Percentiles rank a stretch among this genome's conserved stretches.
phyloP scores from a whole-genome alignment of 2,797 vertebrate genomes.

The Nannoperca obscura region DNA sequence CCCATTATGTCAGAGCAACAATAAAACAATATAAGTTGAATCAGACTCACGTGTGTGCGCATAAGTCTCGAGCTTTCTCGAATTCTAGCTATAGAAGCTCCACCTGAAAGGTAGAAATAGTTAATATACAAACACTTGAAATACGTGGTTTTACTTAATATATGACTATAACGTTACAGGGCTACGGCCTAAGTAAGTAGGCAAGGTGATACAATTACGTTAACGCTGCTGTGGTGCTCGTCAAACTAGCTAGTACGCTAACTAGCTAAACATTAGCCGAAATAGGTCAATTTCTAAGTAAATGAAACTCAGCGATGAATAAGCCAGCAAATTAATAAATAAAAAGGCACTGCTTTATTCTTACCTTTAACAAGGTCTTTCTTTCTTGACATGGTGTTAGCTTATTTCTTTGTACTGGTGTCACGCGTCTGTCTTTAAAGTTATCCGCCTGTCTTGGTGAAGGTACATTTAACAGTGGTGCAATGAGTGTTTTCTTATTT shows the following conservation, averaged over 20 bases:
- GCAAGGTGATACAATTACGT: neutral
- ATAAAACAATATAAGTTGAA: neutral
- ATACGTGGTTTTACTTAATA: neutral
- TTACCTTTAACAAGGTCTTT: constrained; percentile 48
- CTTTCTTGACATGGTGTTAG: constrained; percentile 51
- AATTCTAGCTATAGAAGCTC: constrained; percentile 8
- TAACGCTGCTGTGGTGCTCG: neutral
- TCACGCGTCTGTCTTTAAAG: neutral
- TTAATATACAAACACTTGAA: neutral
- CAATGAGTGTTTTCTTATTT: neutral
- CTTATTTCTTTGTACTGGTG: neutral
- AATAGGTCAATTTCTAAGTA: constrained; percentile 16
- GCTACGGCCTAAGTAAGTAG: neutral
- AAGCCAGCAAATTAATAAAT: neutral
- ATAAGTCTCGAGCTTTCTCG: constrained; percentile 43
- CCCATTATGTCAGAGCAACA: neutral
- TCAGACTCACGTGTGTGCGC: constrained; percentile 73
- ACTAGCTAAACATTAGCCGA: neutral
- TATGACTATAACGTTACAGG: rapidly evolving
- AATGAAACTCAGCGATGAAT: constrained; percentile 29
- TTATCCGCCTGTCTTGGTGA: neutral
- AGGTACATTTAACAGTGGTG: too few species aligned
- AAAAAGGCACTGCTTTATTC: rapidly evolving
- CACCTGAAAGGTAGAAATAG: constrained; percentile 32
- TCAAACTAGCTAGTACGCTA: constrained; percentile 24